Evolutionary conservation across 2,888 invertebrate genomes (phyloP).

Genomic region (Charanyca ferruginea): DNA sequence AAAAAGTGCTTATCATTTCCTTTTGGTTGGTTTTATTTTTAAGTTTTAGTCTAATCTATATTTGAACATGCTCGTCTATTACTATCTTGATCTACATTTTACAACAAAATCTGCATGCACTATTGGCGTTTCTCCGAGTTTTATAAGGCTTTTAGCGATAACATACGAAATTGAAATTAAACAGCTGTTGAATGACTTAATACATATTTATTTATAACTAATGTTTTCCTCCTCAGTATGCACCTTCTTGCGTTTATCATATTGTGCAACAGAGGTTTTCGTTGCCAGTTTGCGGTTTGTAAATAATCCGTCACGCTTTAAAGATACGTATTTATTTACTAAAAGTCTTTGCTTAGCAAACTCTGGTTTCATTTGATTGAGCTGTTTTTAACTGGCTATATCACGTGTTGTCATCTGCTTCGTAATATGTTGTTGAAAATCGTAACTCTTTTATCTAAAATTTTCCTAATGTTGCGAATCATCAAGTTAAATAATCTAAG

Average conservation of each 20-base stretch:
- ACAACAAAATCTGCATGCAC: background rate
- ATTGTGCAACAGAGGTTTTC: slow-evolving; percentile 34
- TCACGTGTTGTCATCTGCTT: background rate
- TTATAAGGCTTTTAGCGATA: slow-evolving; percentile 3
- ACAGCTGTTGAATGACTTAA: slow-evolving; percentile 10
- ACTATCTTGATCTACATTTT: too few relatives aligned
- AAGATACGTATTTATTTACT: slow-evolving; percentile 4
- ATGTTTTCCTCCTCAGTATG: background rate
- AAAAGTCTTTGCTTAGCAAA: background rate
- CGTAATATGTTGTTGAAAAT: background rate
- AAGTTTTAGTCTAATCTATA: background rate
- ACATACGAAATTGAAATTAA: slow-evolving; percentile 3
- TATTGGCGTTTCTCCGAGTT: background rate
- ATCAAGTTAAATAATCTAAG: too few relatives aligned
- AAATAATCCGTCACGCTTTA: slow-evolving; percentile 31
- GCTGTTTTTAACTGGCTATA: background rate
- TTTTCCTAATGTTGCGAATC: too few relatives aligned
- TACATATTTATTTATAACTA: slow-evolving; percentile 9
- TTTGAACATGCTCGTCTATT: background rate
- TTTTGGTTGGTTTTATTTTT: background rate
- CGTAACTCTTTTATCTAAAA: too few relatives aligned
- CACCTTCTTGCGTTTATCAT: slow-evolving; percentile 16
- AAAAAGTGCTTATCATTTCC: background rate
- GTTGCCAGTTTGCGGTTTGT: slow-evolving; percentile 24
- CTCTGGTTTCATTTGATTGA: background rate